These are phyloP conservation scores for Lampris incognitus DNA, from an alignment of 2,113 vertebrate genomes.

Conservation along the genomic window DNA sequence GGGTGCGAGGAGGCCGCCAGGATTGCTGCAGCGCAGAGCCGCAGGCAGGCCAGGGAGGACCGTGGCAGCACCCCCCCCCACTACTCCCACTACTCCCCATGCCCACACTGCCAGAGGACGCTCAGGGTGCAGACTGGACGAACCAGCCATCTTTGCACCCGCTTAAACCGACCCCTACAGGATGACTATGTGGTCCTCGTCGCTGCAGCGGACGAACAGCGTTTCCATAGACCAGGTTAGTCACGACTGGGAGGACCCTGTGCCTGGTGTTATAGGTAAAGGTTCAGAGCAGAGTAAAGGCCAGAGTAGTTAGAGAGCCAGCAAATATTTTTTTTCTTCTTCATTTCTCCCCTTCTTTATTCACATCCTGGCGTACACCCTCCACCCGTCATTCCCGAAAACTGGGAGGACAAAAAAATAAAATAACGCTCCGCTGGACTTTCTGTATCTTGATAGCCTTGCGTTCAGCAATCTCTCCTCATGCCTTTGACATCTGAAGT, in stretches of 20 bases:
- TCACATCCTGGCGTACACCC: background rate
- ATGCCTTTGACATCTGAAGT: constrained; percentile 39
- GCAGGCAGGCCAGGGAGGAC: too few species aligned
- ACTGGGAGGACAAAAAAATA: background rate
- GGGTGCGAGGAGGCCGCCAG: too few species aligned
- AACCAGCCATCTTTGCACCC: too few species aligned
- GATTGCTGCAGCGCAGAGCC: too few species aligned
- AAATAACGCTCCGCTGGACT: background rate
- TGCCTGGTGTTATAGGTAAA: background rate
- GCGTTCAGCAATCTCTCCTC: constrained; percentile 28
- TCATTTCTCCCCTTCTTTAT: background rate
- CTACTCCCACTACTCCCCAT: too few species aligned
- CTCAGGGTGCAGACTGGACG: too few species aligned
- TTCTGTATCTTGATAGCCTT: constrained; percentile 6
- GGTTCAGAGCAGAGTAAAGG: background rate
- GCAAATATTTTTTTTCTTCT: background rate
- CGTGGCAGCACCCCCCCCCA: too few species aligned
- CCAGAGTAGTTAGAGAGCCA: background rate
- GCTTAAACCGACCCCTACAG: too few species aligned
- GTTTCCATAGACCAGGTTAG: constrained; percentile 40
- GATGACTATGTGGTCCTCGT: too few species aligned
- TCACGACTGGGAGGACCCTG: constrained; percentile 1
- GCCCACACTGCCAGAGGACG: too few species aligned
- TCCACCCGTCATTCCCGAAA: background rate
- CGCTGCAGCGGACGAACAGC: too few species aligned